These are phyloP conservation scores for Dorcus hopei DNA, from an alignment of 2,888 invertebrate genomes.

Conservation along the genomic window DNA sequence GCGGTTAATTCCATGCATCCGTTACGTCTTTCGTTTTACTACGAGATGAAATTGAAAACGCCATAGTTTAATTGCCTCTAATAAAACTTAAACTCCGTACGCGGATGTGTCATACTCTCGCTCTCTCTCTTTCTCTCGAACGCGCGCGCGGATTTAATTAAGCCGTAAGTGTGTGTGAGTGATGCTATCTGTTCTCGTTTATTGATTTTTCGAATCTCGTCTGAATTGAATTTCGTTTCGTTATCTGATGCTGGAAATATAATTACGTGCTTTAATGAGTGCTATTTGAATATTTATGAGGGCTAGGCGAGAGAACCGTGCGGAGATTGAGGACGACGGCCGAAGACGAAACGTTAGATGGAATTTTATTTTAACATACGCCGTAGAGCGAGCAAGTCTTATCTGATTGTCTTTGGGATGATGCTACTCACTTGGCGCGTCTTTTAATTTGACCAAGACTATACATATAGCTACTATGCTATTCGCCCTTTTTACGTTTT, in stretches of 20 bases:
- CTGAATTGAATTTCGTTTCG: slow-evolving; percentile 24
- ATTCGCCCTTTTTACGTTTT: no score
- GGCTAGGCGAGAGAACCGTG: no score
- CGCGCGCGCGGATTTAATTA: slow-evolving; percentile 40
- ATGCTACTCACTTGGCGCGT: no score
- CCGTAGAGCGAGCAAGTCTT: no score
- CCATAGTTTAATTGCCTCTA: slow-evolving; percentile 45
- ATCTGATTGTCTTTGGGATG: no score
- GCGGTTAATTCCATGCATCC: slow-evolving; percentile 24
- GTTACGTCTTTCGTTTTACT: slow-evolving; percentile 38
- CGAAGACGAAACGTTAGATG: no score
- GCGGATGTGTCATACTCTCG: slow-evolving; percentile 13
- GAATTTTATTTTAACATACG: no score
- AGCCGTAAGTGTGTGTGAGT: slow-evolving; percentile 42
- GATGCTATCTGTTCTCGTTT: slow-evolving; percentile 41
- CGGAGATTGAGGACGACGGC: no score
- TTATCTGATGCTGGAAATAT: slow-evolving; percentile 16
- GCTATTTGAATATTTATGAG: no score
- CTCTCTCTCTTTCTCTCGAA: not conserved
- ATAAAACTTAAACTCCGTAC: slow-evolving; percentile 43
- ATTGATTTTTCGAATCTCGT: slow-evolving; percentile 37
- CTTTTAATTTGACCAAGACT: no score
- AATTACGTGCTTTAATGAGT: slow-evolving; percentile 14
- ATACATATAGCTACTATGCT: no score
- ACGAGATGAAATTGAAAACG: slow-evolving; percentile 43